Evolutionary conservation across 2,888 invertebrate genomes (phyloP).

Genomic region (Netelia melanura): DNA sequence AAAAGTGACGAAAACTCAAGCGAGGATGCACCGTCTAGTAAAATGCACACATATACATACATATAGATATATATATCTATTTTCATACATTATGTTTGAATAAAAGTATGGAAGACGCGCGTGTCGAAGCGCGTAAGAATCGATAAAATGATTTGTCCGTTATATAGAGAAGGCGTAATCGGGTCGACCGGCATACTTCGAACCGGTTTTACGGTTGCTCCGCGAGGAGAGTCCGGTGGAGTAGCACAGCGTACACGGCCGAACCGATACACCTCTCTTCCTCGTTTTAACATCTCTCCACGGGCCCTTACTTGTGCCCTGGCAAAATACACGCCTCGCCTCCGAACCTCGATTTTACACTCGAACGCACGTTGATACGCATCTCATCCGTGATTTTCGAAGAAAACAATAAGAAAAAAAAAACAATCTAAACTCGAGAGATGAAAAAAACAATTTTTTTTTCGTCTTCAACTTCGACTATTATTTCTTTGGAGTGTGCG

Average conservation of each 20-base stretch:
- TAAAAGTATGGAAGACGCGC: slow-evolving; percentile 30
- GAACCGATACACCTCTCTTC: slow-evolving; percentile 48
- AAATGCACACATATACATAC: background rate
- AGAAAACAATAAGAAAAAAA: too few relatives aligned
- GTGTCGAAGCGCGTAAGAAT: slow-evolving; percentile 56
- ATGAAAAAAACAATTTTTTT: too few relatives aligned
- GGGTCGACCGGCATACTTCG: slow-evolving; percentile 68
- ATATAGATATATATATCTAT: background rate
- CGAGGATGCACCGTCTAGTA: background rate
- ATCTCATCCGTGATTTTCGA: too few relatives aligned
- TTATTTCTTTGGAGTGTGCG: too few relatives aligned
- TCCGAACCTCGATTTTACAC: too few relatives aligned
- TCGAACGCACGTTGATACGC: too few relatives aligned
- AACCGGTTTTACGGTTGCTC: slow-evolving; percentile 72
- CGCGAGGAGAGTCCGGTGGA: slow-evolving; percentile 17
- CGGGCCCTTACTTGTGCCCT: slow-evolving; percentile 7
- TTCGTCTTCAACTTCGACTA: too few relatives aligned
- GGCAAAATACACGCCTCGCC: slow-evolving; percentile 27
- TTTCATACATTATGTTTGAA: too few relatives aligned
- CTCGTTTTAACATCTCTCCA: slow-evolving; percentile 22
- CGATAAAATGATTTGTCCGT: slow-evolving; percentile 72
- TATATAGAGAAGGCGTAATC: slow-evolving; percentile 67
- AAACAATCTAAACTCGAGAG: too few relatives aligned
- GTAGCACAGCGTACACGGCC: slow-evolving; percentile 39
- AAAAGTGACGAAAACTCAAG: too few relatives aligned